phyloP scores from a whole-genome alignment of 2,797 vertebrate species.

The Furcifer pardalis region DNA sequence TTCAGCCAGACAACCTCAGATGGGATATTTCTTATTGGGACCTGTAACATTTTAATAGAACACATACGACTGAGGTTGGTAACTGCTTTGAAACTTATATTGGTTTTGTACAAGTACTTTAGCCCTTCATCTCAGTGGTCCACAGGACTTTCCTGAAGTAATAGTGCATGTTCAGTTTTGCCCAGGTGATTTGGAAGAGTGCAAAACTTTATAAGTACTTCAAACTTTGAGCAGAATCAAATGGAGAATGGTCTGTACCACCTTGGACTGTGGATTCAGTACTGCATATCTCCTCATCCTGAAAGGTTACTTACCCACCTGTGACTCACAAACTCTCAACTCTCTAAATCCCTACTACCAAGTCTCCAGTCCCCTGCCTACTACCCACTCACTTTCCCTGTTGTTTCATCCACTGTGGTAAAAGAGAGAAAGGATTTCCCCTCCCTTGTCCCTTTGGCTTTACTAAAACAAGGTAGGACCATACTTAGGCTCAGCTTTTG shows the following conservation, averaged over 20 bases:
- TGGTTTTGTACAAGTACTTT: background rate
- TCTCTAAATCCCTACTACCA: background rate
- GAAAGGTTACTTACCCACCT: background rate
- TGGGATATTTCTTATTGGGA: background rate
- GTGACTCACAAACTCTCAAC: no score
- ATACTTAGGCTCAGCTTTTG: background rate
- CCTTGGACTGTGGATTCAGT: no score
- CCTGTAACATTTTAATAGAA: constrained; percentile 35
- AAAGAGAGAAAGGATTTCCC: background rate
- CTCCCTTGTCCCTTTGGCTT: background rate
- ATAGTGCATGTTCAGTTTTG: background rate
- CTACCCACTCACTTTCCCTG: background rate
- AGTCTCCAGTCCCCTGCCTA: background rate
- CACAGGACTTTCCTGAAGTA: background rate
- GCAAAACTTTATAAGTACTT: background rate
- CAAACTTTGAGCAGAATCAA: background rate
- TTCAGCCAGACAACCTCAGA: background rate
- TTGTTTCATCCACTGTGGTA: background rate
- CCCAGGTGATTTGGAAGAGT: background rate
- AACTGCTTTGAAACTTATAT: background rate
- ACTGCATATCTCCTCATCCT: background rate
- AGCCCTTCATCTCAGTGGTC: background rate
- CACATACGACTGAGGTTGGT: background rate
- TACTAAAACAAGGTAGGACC: background rate
- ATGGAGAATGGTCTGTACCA: background rate